Evolutionary conservation across 2,797 vertebrate genomes (phyloP).

Genomic region (Miichthys miiuy): DNA sequence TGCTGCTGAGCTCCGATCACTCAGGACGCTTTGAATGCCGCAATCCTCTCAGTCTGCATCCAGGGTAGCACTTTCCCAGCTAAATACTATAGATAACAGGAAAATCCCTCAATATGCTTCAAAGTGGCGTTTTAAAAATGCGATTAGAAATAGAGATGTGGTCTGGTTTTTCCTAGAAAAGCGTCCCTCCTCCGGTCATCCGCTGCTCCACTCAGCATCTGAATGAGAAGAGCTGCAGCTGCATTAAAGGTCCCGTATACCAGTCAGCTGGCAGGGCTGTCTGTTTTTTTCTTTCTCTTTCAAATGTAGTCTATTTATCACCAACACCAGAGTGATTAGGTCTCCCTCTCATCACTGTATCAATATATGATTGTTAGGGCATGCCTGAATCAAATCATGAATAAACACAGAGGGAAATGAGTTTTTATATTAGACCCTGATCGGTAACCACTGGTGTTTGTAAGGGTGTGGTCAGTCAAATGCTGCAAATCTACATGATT

Average conservation of each 20-base stretch:
- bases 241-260: slow-evolving; percentile 70
- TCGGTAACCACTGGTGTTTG: slow-evolving; percentile 14
- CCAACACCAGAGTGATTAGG: neutral
- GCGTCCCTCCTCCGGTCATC: slow-evolving; percentile 59
- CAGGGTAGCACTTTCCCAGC: slow-evolving; percentile 10
- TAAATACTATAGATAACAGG: slow-evolving; percentile 6
- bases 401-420: slow-evolving; percentile 7
- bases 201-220: slow-evolving; percentile 74
- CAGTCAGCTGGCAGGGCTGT: slow-evolving; percentile 61
- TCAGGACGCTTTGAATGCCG: slow-evolving; percentile 59
- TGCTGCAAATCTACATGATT: slow-evolving; percentile 48
- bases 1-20: slow-evolving; percentile 64
- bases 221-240: slow-evolving; percentile 77
- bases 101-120: slow-evolving; percentile 24
- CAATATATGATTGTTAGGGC: neutral
- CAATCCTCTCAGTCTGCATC: slow-evolving; percentile 58
- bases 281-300: neutral
- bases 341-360: neutral
- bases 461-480: slow-evolving; percentile 65
- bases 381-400: neutral
- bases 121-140: slow-evolving; percentile 30
- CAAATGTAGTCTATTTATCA: slow-evolving; percentile 15
- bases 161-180: slow-evolving; percentile 36
- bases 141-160: slow-evolving; percentile 32
- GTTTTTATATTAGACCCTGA: neutral